Evolutionary conservation across 2,888 invertebrate species (phyloP), one percentile per base, ranked within the genome.

Genomic region (Dynastes maya): DNA sequence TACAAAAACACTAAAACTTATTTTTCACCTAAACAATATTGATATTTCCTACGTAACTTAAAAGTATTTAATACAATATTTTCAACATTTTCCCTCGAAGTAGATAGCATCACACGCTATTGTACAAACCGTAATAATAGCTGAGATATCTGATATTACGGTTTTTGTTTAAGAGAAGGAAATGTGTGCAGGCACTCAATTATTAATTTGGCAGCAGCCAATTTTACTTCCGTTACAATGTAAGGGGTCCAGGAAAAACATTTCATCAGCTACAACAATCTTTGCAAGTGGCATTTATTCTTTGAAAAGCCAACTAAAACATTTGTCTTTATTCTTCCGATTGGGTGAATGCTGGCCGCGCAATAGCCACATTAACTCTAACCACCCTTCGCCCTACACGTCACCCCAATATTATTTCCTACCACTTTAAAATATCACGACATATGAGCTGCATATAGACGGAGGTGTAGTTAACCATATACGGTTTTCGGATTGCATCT

Each of bases 271-370:
- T 83, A 82, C 68, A 86, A 87, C 86, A 85, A 85, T 87, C 86
- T 87, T 87, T 88, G 88, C 87, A 84, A 87, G 85, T 88, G 88
- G 88, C 88, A 88, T 88, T 88, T 88, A 88, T 88, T 86, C 87
- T 87, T 87, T 85, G 84, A 84, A 86, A 85, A 85, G 80, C 86
- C 86, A 86, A 86, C 87, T 86, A 88, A 72, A 88, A 88, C 89
- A 89, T 89, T 89, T 89, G 89, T 89, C 89, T 89, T 89, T 89
- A 89, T 89, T 89, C 88, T 89, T 89, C 88, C 89, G 87, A 88
- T 88, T 89, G 89, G 88, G 82, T 88, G 87, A 81, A 49, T 53
- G 51, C 58, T 53, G 65, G 74, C 72, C 70, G 65, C 40, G 74
- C 74, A 63, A 61, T 65, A 63, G 67, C 55, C 74, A 49, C 71